A percentile compares a stretch with the other conserved stretches of the same genome.
phyloP scores from a whole-genome alignment of 1,140 invertebrate genomes.

The Drosophila fuyamai region DNA sequence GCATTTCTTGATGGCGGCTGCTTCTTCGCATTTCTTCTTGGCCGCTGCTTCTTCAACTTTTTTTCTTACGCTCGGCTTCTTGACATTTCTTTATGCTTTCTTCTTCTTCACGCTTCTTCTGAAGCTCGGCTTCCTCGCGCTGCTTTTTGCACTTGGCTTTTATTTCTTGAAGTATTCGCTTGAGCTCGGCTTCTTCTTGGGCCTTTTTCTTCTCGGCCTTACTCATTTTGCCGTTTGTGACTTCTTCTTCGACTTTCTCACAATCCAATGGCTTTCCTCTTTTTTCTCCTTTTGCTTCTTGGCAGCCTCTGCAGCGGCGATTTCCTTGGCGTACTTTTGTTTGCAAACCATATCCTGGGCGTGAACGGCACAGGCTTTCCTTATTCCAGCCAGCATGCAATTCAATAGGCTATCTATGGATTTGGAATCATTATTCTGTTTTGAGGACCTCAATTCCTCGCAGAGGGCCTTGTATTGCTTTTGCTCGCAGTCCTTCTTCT shows the following conservation, averaged over 20 bases:
- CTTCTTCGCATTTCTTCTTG: neutral
- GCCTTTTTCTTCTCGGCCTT: neutral
- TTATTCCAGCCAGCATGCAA: constrained; percentile 20
- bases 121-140: neutral
- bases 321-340: constrained; percentile 10
- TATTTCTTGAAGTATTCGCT: neutral
- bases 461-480: constrained; percentile 9
- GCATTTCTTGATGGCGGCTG: too few species aligned
- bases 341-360: constrained; percentile 20
- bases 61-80: constrained; percentile 3
- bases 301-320: neutral
- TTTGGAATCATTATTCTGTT: neutral
- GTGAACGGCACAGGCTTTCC: constrained; percentile 16
- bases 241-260: neutral
- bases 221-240: neutral
- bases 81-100: neutral
- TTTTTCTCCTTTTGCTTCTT: neutral
- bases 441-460: constrained; percentile 10
- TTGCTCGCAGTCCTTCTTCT: constrained; percentile 20
- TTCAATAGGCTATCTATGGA: constrained; percentile 10
- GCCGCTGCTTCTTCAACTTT: constrained; percentile 1
- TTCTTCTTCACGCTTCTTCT: neutral
- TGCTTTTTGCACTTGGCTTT: constrained; percentile 8
- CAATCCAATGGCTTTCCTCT: neutral
- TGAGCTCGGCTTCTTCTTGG: neutral